phyloP scores from a whole-genome alignment of 2,113 vertebrate species.

The Amia ocellicauda region DNA sequence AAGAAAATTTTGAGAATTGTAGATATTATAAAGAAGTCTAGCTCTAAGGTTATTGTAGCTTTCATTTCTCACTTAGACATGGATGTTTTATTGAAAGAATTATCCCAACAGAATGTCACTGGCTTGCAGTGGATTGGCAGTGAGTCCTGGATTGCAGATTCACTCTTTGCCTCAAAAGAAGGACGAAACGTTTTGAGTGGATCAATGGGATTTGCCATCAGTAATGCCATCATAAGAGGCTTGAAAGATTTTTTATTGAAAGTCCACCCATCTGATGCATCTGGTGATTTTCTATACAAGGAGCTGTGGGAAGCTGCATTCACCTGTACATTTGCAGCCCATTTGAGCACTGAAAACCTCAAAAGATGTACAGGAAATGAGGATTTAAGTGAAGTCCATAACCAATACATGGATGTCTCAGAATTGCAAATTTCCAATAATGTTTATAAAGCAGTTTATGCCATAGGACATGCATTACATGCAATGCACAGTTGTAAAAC shows the following conservation, averaged over 20 bases:
- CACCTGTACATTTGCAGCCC: constrained; percentile 39
- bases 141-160: constrained; percentile 60
- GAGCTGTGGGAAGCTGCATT: constrained; percentile 61
- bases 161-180: constrained; percentile 42
- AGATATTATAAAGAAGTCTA: constrained; percentile 52
- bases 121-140: constrained; percentile 66
- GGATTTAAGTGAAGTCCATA: constrained; percentile 44
- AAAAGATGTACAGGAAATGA: constrained; percentile 52
- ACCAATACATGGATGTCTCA: constrained; percentile 54
- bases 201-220: constrained; percentile 59
- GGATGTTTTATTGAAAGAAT: constrained; percentile 40
- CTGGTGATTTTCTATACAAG: constrained; percentile 43
- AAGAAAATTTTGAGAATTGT: constrained; percentile 48
- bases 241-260: constrained; percentile 57
- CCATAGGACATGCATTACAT: constrained; percentile 58
- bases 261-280: constrained; percentile 41
- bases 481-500: constrained; percentile 35
- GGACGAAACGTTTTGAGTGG: constrained; percentile 50
- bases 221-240: constrained; percentile 48
- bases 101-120: constrained; percentile 53
- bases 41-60: constrained; percentile 53
- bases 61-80: constrained; percentile 53
- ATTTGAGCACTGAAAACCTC: neutral
- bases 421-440: constrained; percentile 57
- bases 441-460: constrained; percentile 62